phyloP scores from a whole-genome alignment of 2,113 vertebrate genomes.

The Myocastor coypus region DNA sequence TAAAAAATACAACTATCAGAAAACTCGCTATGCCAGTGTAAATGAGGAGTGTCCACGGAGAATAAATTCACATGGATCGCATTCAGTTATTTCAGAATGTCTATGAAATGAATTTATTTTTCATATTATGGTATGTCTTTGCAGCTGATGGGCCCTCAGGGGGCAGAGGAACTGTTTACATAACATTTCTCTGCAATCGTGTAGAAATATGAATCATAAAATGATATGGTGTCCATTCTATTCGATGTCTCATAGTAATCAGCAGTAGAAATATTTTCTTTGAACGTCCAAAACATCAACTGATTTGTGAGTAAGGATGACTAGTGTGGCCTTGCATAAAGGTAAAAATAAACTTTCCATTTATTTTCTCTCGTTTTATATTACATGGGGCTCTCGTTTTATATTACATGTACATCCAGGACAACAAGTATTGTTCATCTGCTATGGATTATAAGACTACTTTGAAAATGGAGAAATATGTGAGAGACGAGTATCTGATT shows the following conservation, averaged over 20 bases:
- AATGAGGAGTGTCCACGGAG: constrained; percentile 51
- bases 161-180: constrained; percentile 56
- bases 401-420: background rate
- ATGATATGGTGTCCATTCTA: constrained; percentile 3
- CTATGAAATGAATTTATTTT: constrained; percentile 68
- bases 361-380: constrained; percentile 31
- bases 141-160: constrained; percentile 62
- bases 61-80: constrained; percentile 59
- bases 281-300: constrained; percentile 17
- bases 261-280: constrained; percentile 19
- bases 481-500: background rate
- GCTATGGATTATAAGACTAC: background rate
- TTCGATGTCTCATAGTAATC: constrained; percentile 57
- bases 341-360: constrained; percentile 15
- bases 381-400: background rate
- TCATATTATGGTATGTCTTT: constrained; percentile 66
- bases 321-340: background rate
- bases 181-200: constrained; percentile 52
- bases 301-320: constrained; percentile 4
- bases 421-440: background rate
- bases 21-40: constrained; percentile 56
- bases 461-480: background rate
- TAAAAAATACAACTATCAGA: constrained; percentile 61
- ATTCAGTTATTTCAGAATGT: constrained; percentile 67
- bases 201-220: constrained; percentile 61